Conservation (phyloP, 2,797 vertebrate species). For the Pseudopleuronectes americanus region DNA sequence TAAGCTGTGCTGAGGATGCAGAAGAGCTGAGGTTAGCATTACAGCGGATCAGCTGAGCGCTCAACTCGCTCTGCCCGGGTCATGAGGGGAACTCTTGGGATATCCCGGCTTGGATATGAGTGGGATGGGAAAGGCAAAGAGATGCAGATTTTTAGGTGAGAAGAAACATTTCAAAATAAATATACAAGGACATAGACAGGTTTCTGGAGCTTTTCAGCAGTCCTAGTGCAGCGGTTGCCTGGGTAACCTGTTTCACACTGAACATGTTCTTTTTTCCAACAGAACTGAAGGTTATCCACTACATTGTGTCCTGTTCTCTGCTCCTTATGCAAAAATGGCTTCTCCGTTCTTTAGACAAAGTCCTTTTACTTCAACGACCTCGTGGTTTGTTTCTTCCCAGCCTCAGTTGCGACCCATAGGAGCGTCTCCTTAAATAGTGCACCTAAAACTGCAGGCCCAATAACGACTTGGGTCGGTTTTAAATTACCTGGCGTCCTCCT, state of each 20-base stretch:
- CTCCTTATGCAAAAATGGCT: conserved; percentile 24
- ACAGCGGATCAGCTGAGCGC: conserved; percentile 42
- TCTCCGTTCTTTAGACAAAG: conserved; percentile 8
- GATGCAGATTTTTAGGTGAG: not conserved
- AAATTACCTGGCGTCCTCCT: not conserved
- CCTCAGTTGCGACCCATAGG: not conserved
- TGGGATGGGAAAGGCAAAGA: conserved; percentile 15
- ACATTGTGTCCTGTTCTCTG: conserved; percentile 43
- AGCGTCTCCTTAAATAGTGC: not conserved
- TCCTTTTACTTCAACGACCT: not conserved
- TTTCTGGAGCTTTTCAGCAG: conserved; percentile 42
- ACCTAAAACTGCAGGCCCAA: too few species aligned
- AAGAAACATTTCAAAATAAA: conserved; percentile 11
- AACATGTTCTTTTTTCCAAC: conserved; percentile 55
- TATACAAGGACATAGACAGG: conserved; percentile 16
- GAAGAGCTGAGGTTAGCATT: conserved; percentile 43
- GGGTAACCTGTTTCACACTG: conserved; percentile 74
- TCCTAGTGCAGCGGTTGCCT: conserved; percentile 77
- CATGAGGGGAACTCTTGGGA: conserved; percentile 46
- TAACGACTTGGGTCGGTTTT: not conserved
- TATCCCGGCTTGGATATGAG: conserved; percentile 43
- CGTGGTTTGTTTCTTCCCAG: not conserved
- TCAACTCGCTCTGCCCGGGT: conserved; percentile 20
- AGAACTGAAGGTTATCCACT: conserved; percentile 65
- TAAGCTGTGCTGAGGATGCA: conserved; percentile 10